Evolutionary conservation across 2,797 vertebrate species (phyloP).

Genomic region (Acomys russatus): DNA sequence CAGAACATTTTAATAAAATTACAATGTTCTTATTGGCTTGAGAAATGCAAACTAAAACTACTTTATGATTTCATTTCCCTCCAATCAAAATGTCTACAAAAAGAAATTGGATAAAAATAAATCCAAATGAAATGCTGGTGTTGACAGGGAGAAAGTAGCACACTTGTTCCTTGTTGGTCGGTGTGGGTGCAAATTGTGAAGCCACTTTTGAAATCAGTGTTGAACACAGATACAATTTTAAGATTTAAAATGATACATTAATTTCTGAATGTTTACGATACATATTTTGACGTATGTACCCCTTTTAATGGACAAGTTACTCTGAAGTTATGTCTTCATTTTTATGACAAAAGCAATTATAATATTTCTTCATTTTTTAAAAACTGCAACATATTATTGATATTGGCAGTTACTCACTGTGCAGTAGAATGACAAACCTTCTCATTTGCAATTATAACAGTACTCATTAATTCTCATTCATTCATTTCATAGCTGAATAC

Average conservation of each 20-base stretch:
- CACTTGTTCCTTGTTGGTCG: not conserved
- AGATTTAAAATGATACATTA: not conserved
- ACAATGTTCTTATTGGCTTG: not conserved
- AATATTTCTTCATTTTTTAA: not conserved
- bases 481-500: too few species aligned
- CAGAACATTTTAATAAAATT: not conserved
- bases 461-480: not conserved
- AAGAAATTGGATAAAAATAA: not conserved
- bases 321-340: not conserved
- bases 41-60: not conserved
- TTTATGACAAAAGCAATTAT: not conserved
- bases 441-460: not conserved
- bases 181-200: not conserved
- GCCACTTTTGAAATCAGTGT: not conserved
- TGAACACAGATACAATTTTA: not conserved
- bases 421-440: not conserved
- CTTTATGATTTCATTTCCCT: not conserved
- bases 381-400: not conserved
- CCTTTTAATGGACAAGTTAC: not conserved
- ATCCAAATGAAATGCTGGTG: not conserved
- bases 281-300: not conserved
- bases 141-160: not conserved
- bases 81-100: not conserved
- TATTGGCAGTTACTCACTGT: not conserved
- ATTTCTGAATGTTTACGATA: not conserved